These are phyloP conservation scores for Phoxinus phoxinus DNA, from an alignment of 2,113 vertebrate genomes.

Conservation along the genomic window DNA sequence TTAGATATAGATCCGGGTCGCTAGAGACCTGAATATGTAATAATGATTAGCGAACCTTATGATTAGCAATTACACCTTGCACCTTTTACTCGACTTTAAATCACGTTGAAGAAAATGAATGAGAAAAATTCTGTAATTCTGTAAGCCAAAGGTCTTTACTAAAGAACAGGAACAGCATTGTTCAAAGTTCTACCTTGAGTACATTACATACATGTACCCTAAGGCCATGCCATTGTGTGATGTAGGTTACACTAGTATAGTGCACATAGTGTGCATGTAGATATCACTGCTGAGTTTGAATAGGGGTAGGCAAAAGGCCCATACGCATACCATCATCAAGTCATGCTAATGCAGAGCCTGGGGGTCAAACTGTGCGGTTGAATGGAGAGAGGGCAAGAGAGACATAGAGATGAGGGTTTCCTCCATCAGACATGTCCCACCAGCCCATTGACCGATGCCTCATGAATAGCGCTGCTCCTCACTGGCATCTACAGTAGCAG, in stretches of 20 bases:
- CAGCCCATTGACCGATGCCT: constrained; percentile 62
- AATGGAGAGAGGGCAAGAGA: constrained; percentile 53
- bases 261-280: background rate
- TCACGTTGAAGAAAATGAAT: background rate
- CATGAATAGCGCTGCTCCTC: constrained; percentile 66
- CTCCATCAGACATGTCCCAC: constrained; percentile 56
- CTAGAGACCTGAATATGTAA: too few species aligned
- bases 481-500: constrained; percentile 51
- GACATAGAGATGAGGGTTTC: constrained; percentile 55
- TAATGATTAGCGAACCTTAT: too few species aligned
- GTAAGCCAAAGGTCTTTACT: background rate
- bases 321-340: constrained; percentile 49
- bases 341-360: constrained; percentile 62
- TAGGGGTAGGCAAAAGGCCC: constrained; percentile 43
- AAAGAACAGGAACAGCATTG: background rate
- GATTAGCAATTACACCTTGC: too few species aligned
- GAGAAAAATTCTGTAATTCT: background rate
- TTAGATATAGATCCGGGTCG: too few species aligned
- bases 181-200: constrained; percentile 20
- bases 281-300: constrained; percentile 57
- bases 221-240: background rate
- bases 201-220: background rate
- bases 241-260: constrained; percentile 44
- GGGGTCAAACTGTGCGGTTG: constrained; percentile 56
- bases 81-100: background rate